Evolutionary conservation across 2,113 vertebrate genomes (phyloP), one percentile per base, ranked within the genome.

Genomic region (Electrona antarctica): DNA sequence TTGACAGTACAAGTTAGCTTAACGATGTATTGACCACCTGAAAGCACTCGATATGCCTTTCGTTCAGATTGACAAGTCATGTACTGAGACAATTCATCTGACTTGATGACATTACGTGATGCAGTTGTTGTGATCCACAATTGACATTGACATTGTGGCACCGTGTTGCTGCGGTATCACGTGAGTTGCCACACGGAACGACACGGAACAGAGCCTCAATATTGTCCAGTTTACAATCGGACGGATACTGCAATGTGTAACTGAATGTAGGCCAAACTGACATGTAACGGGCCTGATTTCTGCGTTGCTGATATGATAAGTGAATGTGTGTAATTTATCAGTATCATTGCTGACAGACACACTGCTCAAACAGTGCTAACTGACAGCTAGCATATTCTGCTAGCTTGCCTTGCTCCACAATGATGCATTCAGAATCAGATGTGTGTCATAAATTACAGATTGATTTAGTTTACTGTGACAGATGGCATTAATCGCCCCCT

Each of bases 111-210:
- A 71, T 9, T 13, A 7, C 13, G 41, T n/a, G 33, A 41, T 41
- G 1, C 6, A 2, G 28, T n/a, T 54, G 15, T 15, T 64, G 62
- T 45, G 63, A 21, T 21, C 21, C 21, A 21, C 21, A 21, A 21
- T 13, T 69, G 60, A 69, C 55, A 4, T 13, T 63, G 47, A 11
- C 13, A n/a, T 61, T 57, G 48, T 69, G 56, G 11, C 14, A 56
- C 60, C 65, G 51, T 61, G 55, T 2, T 80, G 49, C n/a, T 83
- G 51, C 57, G 68, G 60, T 65, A 68, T 92, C 92, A 93, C 89
- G 90, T 91, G 92, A 91, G 82, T 54, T 63, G 70, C 62, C 68
- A 81, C 78, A 85, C 81, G 81, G 77, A 78, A 73, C 68, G 69
- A 6, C 33, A 41, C 21, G 21, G 45, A 60, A 84, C 63, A 60